Base-by-base conservation (phyloP, 2,888 invertebrate genomes). In the Diarsia dahlii region DNA sequence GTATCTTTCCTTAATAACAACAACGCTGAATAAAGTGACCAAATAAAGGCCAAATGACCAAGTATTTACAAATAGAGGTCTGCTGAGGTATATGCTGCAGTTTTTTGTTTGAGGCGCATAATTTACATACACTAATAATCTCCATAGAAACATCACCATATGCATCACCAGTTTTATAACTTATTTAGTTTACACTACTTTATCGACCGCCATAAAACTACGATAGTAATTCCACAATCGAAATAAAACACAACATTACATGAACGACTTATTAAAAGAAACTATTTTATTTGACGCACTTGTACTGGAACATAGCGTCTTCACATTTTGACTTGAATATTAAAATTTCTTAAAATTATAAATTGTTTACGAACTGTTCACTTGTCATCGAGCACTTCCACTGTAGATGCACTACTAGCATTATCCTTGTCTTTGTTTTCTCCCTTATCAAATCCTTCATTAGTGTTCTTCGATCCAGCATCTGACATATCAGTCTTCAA, bases 341-440 rank as follows among this genome's bases (percentile, higher is more conserved):
- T 15, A 23, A 28, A 28, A 28, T 28, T 58, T 63, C 58, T 74
- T 79, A 72, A 39, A 72, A 74, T 74, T 85, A 65, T 58, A 71
- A 63, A 8, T 45, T 67, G 46, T 73, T 52, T 62, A 23, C 70
- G 72, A 56, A 77, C 67, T 83, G 45, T 69, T 95, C 91, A 96
- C 92, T 96, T 96, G 84, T 95, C 95, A 86, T 96, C 96, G 74
- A 96, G 91, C 87, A 93, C 95, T 94, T 96, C 96, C 74, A 96
- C 95, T 45, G 96, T 96, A 3, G 96, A 96, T 1, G 96, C 96
- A 92, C 95, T 95, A 84, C 96, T 96, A 8, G 96, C 93, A 81
- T 95, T 95, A 83, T 95, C 95, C 76, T 91, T 92, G 28, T 93
- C 94, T 54, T 92, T 94, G 13, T 80, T 88, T 81, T 92, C 90